Evolutionary conservation across 1,140 invertebrate genomes (phyloP), one percentile per base, ranked within the genome.

Genomic region (Tetraneura akinire): DNA sequence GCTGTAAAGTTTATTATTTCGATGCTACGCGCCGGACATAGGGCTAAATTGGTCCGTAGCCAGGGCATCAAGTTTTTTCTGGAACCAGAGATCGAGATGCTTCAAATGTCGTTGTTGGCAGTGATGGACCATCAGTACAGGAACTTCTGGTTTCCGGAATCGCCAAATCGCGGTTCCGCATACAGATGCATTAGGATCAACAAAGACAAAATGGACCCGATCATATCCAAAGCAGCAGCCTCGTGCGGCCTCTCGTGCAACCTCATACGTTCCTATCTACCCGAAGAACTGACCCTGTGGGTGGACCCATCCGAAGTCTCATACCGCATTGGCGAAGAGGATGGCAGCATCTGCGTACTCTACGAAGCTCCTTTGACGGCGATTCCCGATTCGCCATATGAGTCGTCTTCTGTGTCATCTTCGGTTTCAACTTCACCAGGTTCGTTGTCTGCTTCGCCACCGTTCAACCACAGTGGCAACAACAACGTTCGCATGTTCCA

Each of bases 131-230:
- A 94, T 84, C 98, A 97, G 88, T 98, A 98, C 87, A 90, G 94
- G 85, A 96, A 96, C 57, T 96, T 98, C 87, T 99, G 97, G 97
- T 98, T 98, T 86, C 96, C 96, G 0, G 96, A 97, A 81, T 93
- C 95, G 83, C 96, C 97, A 1, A 94, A 94, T 87, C 94, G 95
- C 86, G 97, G 97, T 0, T 98, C 96, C 1, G 97, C 96, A 0
- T 99, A 94, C 87, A 90, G 97, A 82, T 98, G 96, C 85, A 87
- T 99, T 47, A 96, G 96, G 83, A 97, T 94, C 32, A 95, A 96
- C 9, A 92, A 95, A 85, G 96, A 98, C 85, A 78, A 78, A n/a
- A 78, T 60, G 74, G 74, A 78, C 4, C 92, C 94, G 18, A 94
- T 98, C 0, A 87, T 99, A 81, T 93, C 95, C 53, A 87, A 91